Evolutionary conservation across 2,888 invertebrate genomes (phyloP), one percentile per base, ranked within the genome.

Genomic region (Ferrisia virgata): DNA sequence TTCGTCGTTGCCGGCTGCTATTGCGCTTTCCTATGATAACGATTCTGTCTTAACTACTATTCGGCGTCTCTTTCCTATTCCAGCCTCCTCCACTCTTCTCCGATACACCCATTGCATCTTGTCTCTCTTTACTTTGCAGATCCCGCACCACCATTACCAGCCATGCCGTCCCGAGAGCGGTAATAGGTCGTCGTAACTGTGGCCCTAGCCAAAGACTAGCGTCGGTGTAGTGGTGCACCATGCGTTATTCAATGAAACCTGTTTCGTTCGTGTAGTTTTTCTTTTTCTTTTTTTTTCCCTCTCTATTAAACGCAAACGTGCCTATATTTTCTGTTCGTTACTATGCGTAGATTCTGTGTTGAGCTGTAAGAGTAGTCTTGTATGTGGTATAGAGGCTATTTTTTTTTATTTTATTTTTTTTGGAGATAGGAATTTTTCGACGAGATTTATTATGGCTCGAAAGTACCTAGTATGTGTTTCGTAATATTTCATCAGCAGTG

Each of bases 191-290:
- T 64, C 53, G 53, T 53, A 53, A 53, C 53, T 22, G 53, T 9
- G 6, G 53, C 5, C 36, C 8, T 36, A 36, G 36, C 5, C 36
- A 6, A 6, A 36, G 36, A 8, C 36, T 4, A 8, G 8, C 22
- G 22, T 9, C n/a, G 9, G n/a, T n/a, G n/a, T n/a, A n/a, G n/a
- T n/a, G 18, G 53, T 53, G 53, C 53, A 53, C 53, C 22, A 31
- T 28, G 64, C 28, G 64, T 64, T 64, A 64, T 64, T 64, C 64
- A 64, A 64, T 64, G 64, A 64, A 64, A 64, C 64, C 64, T 28
- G 64, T 64, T 64, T 64, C 58, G 1, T 28, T 25, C 64, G 64
- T 28, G 64, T 64, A 64, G 2, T 64, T 64, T 31, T 64, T 53
- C 22, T 18, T 53, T 53, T 22, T 22, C 13, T 15, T 6, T 11